Base-by-base conservation (phyloP, 2,888 invertebrate genomes). In the Octodonta nipae region DNA sequence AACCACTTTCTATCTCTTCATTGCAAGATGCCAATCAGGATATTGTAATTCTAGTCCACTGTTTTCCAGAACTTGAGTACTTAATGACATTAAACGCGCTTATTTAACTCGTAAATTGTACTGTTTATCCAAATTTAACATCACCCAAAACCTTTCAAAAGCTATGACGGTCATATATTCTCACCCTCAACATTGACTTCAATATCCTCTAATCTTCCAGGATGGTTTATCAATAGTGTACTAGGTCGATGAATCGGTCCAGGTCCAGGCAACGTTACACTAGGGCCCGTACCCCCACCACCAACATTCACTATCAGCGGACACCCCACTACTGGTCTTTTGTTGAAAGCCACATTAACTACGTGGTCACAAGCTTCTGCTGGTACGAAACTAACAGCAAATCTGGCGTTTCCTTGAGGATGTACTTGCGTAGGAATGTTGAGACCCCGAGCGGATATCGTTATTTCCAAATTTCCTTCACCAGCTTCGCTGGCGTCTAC, bases 291-390 rank as follows among this genome's bases (percentile, higher is more conserved):
- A 10, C 68, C 65, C 34, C 75, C 74, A 27, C 76, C 76, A 34
- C 66, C 69, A 20, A 92, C 83, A 51, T 77, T 74, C 24, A 89
- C 87, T 43, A 83, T 74, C 43, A 92, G 80, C n/a, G 92, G 92
- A 58, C 91, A 91, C 38, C 89, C 91, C 32, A 79, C 76, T 13
- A 84, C 78, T 29, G 79, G 71, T 59, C 84, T 77, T 64, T 92
- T 91, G 65, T 96, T 98, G 64, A 98, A 98, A 37, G 91, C 89
- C 40, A 98, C 93, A 66, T 91, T 91, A 49, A 96, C 88, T 38
- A 86, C 77, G 65, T 96, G 95, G 58, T 89, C 85, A 56, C 88
- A 88, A 17, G 88, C 78, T 60, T 91, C 88, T 15, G 88, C 83
- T 31, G 96, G 95, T 41, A 91, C 81, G 62, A 96, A 98, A 49